phyloP scores from a whole-genome alignment of 2,888 invertebrate species.

The Patella caerulea region DNA sequence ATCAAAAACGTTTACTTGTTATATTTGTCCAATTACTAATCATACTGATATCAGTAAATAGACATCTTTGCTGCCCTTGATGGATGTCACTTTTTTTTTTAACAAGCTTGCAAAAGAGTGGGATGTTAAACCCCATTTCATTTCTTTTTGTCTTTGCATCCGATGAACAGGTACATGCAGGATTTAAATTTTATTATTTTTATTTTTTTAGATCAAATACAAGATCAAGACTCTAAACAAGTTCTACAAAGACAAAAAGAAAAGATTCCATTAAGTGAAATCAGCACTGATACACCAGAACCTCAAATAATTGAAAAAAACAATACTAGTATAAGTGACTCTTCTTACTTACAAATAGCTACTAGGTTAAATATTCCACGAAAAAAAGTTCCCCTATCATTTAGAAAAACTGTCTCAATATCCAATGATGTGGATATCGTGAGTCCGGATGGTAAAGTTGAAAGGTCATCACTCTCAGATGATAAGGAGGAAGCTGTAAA shows the following conservation, averaged over 20 bases:
- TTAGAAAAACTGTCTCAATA: constrained; percentile 20
- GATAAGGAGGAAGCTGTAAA: background rate
- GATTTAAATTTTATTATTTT: background rate
- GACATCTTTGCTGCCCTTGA: no score
- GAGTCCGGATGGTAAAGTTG: constrained; percentile 11
- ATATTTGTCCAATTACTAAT: no score
- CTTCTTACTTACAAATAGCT: no score
- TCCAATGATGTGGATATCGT: constrained; percentile 17
- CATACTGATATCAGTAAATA: no score
- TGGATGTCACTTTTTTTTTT: no score
- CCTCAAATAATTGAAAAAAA: background rate
- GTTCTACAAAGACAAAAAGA: background rate
- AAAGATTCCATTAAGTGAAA: constrained; percentile 17
- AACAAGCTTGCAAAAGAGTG: no score
- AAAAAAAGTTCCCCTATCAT: background rate
- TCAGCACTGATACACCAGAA: background rate
- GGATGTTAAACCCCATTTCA: no score
- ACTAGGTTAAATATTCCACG: no score
- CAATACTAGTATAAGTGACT: no score
- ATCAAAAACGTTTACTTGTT: no score
- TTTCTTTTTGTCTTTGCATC: no score
- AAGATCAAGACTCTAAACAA: background rate
- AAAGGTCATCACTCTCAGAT: background rate
- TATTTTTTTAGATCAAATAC: background rate
- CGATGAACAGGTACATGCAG: no score